Evolutionary conservation across 2,888 invertebrate species (phyloP).

Genomic region (Timandra comae): DNA sequence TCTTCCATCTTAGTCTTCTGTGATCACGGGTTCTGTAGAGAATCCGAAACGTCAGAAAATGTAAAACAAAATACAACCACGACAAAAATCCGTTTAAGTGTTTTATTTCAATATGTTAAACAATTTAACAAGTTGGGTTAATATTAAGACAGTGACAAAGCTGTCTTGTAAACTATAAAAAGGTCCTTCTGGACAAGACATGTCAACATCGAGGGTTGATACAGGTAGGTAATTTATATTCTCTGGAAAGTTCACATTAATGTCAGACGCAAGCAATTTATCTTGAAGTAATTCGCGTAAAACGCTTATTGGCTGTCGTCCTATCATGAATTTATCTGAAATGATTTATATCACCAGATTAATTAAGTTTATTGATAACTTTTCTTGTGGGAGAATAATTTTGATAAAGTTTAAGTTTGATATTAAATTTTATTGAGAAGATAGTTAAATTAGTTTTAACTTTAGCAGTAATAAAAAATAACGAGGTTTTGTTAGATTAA

Average conservation of each 20-base stretch:
- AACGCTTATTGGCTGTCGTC: conserved; percentile 68
- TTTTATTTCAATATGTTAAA: too few relatives aligned
- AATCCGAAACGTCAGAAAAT: too few relatives aligned
- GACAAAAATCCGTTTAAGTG: too few relatives aligned
- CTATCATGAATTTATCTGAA: neutral
- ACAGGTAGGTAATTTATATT: conserved; percentile 65
- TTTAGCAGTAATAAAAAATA: too few relatives aligned
- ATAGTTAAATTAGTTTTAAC: too few relatives aligned
- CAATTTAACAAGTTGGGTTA: neutral
- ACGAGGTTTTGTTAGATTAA: too few relatives aligned
- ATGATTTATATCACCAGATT: conserved; percentile 11
- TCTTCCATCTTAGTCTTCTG: too few relatives aligned
- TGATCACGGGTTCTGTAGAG: too few relatives aligned
- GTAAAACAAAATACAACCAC: too few relatives aligned
- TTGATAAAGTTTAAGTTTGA: too few relatives aligned
- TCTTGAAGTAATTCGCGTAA: conserved; percentile 63
- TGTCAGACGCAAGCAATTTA: conserved; percentile 60
- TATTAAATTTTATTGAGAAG: too few relatives aligned
- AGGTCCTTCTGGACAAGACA: conserved; percentile 28
- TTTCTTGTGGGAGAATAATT: too few relatives aligned
- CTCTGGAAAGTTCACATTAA: conserved; percentile 58
- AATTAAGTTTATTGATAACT: conserved; percentile 4
- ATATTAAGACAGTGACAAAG: conserved; percentile 39
- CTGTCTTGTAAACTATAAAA: conserved; percentile 30
- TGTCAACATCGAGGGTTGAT: conserved; percentile 40